These are phyloP conservation scores for Trichomycterus rosablanca DNA, from an alignment of 2,113 vertebrate genomes.

Conservation along the genomic window DNA sequence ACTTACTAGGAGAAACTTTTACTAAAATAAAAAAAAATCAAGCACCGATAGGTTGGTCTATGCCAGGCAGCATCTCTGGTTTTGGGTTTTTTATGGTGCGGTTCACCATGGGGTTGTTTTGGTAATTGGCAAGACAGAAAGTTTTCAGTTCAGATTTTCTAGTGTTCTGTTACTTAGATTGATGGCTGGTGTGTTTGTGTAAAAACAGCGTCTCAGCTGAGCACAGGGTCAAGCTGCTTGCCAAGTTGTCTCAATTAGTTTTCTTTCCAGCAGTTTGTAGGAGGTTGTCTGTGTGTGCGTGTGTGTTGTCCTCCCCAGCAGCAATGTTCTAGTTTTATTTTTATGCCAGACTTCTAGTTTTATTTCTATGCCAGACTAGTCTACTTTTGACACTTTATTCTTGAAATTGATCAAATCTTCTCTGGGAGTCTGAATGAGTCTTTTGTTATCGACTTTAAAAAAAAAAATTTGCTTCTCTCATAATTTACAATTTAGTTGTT, in stretches of 20 bases:
- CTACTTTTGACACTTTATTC: too few species aligned
- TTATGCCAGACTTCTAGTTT: too few species aligned
- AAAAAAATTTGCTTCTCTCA: too few species aligned
- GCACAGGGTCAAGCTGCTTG: constrained; percentile 30
- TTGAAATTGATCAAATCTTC: too few species aligned
- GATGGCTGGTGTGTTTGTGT: constrained; percentile 21
- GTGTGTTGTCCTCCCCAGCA: constrained; percentile 6
- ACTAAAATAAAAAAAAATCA: background rate
- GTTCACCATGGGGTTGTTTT: constrained; percentile 14
- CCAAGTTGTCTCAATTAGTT: constrained; percentile 39
- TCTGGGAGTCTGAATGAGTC: too few species aligned
- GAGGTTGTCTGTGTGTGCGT: constrained; percentile 3
- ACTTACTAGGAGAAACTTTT: background rate
- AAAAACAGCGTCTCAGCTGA: constrained; percentile 5
- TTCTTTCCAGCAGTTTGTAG: constrained; percentile 11
- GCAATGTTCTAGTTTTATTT: background rate
- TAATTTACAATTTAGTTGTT: too few species aligned
- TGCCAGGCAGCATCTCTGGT: background rate
- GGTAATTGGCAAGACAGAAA: constrained; percentile 33
- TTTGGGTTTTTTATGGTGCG: background rate
- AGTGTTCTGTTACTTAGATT: constrained; percentile 6
- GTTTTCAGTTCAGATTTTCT: constrained; percentile 8
- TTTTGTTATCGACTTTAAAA: too few species aligned
- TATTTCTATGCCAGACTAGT: too few species aligned
- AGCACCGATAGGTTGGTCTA: background rate